Conservation (phyloP, 2,797 vertebrate species). For the Petrocephalus schoutedeni region DNA sequence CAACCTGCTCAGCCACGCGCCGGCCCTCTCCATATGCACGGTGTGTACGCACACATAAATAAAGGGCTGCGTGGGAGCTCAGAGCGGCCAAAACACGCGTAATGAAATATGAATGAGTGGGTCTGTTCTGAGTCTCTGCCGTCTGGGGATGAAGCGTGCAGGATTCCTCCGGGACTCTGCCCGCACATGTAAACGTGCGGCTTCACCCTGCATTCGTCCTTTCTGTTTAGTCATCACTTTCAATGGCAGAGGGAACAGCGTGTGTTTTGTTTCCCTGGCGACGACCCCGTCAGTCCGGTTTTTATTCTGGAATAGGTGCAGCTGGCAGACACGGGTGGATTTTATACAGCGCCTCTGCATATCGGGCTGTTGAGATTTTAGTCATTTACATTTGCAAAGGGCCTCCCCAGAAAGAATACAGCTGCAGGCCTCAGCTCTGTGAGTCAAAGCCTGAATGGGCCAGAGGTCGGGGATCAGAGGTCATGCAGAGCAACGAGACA, state of each 20-base stretch:
- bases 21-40: background rate
- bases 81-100: background rate
- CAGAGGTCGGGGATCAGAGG: background rate
- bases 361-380: background rate
- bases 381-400: background rate
- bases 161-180: background rate
- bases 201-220: background rate
- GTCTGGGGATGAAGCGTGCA: background rate
- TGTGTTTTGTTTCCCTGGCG: background rate
- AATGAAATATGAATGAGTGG: background rate
- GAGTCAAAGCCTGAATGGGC: background rate
- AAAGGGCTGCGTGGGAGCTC: background rate
- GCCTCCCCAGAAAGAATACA: background rate
- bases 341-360: background rate
- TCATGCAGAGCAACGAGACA: background rate
- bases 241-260: background rate
- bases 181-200: background rate
- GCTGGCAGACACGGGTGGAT: background rate
- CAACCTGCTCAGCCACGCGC: background rate
- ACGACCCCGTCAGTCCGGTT: background rate
- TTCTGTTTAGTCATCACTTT: background rate
- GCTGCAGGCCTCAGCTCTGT: background rate
- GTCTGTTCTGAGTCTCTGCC: background rate
- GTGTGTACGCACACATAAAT: background rate
- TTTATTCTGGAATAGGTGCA: background rate